Evolutionary conservation across 2,797 vertebrate species (phyloP), one percentile per base, ranked within the genome.

Genomic region (Graptemys geographica): DNA sequence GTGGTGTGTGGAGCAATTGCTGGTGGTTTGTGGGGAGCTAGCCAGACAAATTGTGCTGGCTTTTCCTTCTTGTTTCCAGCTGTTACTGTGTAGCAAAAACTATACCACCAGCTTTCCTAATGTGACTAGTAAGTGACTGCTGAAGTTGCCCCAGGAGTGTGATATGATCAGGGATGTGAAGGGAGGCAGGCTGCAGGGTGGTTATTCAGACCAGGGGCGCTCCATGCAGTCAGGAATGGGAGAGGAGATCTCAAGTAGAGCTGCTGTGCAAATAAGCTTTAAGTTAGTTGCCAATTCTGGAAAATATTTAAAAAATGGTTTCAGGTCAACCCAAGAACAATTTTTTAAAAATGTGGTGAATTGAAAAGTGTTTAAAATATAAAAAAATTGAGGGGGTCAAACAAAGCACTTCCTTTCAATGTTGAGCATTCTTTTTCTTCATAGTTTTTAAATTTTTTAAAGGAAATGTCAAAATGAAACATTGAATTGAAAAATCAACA

Each of bases 181-280:
- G 19, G n/a, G n/a, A 72, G n/a, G 65, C 12, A 13, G 41, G 15
- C 0, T 51, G 23, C 47, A 53, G 82, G 95, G 94, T 79, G 41
- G 2, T 28, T 81, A 93, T n/a, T 81, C 59, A 74, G 47, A 55
- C 76, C 91, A 94, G 83, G 89, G 89, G 69, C 95, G 53, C 72
- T 88, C 47, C 0, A 0, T 41, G 19, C 74, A 53, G 51, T 2
- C 44, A 72, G 79, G 93, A 87, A 65, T 5, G 4, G 5, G 37
- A 69, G 81, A 91, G 55, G 81, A 90, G 87, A 79, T 92, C 62
- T 69, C 62, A 69, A 69, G 33, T 5, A 69, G 62, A 37, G 33
- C 33, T 19, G 62, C 33, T n/a, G 62, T 10, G 33, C 18, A 69
- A 69, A 69, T 37, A 69, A n/a, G 33, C 16, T 9, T 69, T n/a